A percentile compares a stretch with the other conserved stretches of the same genome.
Evolutionary conservation across 1,140 invertebrate genomes (phyloP).

Genomic region (Lithobius niger): DNA sequence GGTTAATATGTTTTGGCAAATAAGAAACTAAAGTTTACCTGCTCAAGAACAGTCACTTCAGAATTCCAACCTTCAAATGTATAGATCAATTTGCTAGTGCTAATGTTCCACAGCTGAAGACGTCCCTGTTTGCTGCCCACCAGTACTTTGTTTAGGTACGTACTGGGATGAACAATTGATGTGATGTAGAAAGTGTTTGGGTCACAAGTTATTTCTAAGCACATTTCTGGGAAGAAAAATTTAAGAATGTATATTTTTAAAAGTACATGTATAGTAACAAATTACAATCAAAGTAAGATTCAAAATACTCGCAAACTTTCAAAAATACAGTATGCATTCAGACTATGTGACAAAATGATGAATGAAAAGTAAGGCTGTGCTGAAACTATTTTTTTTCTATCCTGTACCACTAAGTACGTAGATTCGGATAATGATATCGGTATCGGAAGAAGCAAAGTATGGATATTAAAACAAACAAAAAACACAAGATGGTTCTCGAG

Average conservation of each 20-base stretch:
- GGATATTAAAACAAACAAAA: too few species aligned
- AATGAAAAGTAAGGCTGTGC: too few species aligned
- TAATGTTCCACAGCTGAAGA: conserved; percentile 84
- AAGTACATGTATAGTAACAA: too few species aligned
- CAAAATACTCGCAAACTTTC: neutral
- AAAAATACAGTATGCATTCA: neutral
- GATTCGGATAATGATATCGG: too few species aligned
- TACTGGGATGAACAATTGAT: conserved; percentile 68
- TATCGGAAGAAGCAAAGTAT: too few species aligned
- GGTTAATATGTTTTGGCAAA: too few species aligned
- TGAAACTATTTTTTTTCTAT: too few species aligned
- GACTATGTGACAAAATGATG: too few species aligned
- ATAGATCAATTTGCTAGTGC: conserved; percentile 57
- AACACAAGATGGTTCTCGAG: too few species aligned
- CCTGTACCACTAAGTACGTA: too few species aligned
- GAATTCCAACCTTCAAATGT: conserved; percentile 64
- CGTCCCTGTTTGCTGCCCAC: conserved; percentile 76
- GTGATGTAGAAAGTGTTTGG: conserved; percentile 58
- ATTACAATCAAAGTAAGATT: conserved; percentile 5
- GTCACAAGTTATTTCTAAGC: conserved; percentile 43
- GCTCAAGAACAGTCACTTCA: conserved; percentile 50
- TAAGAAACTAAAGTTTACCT: too few species aligned
- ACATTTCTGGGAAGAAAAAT: conserved; percentile 24
- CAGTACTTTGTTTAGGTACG: conserved; percentile 91
- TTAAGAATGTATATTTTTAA: neutral